Conservation (phyloP, 2,113 vertebrate species). For the Saccopteryx leptura region DNA sequence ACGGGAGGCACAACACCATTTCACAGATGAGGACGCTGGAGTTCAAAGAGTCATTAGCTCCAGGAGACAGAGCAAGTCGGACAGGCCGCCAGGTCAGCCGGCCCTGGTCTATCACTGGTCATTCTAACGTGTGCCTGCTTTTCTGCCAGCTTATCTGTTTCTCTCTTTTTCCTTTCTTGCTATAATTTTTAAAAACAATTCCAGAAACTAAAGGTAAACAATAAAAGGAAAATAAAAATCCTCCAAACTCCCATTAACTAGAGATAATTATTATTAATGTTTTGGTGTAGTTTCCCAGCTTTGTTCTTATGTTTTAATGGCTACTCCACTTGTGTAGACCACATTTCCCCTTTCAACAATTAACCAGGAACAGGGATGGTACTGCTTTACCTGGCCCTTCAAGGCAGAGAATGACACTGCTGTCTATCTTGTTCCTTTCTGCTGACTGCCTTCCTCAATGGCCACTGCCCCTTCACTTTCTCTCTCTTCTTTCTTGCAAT, state of each 20-base stretch:
- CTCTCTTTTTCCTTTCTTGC: neutral
- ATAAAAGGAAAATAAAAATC: neutral
- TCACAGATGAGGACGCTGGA: neutral
- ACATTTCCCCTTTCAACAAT: neutral
- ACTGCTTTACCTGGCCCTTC: neutral
- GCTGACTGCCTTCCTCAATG: neutral
- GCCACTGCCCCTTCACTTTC: neutral
- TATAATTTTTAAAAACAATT: constrained; percentile 9
- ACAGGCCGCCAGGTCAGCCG: neutral
- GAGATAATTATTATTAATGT: neutral
- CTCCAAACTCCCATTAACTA: neutral
- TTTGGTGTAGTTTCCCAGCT: neutral
- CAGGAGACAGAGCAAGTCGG: neutral
- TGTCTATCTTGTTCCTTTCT: neutral
- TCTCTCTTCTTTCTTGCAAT: neutral
- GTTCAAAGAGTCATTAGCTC: neutral
- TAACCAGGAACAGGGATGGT: neutral
- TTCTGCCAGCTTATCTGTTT: neutral
- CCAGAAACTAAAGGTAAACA: neutral
- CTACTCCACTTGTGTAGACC: neutral
- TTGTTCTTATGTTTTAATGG: neutral
- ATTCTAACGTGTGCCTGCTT: accelerated
- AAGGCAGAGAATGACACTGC: neutral
- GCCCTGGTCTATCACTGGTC: neutral
- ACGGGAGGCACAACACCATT: neutral